Conservation (phyloP, 2,888 invertebrate species). For the Hedychridium roseum region DNA sequence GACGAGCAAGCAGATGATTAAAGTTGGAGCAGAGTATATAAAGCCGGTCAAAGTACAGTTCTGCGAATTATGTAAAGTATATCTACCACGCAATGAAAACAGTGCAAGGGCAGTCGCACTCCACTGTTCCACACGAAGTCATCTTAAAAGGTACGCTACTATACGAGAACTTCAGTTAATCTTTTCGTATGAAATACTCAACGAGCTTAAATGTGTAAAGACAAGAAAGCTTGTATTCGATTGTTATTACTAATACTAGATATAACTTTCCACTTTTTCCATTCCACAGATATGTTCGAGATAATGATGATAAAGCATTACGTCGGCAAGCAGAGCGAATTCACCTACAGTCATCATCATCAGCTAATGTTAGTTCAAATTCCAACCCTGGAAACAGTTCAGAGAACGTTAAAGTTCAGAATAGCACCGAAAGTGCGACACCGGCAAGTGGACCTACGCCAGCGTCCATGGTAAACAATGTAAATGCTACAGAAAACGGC, state of each 20-base stretch:
- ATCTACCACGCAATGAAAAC: conserved; percentile 72
- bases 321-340: conserved; percentile 77
- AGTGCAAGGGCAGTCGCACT: conserved; percentile 71
- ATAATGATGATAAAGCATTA: conserved; percentile 79
- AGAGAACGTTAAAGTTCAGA: conserved; percentile 34
- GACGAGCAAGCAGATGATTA: conserved; percentile 73
- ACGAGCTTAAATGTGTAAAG: too few relatives aligned
- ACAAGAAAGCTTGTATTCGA: too few relatives aligned
- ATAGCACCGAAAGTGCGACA: conserved; percentile 30
- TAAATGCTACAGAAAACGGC: conserved; percentile 19
- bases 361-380: conserved; percentile 36
- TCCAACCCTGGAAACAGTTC: conserved; percentile 33
- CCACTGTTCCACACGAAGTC: conserved; percentile 80
- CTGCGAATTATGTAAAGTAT: conserved; percentile 82
- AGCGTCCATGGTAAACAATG: conserved; percentile 10
- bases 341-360: conserved; percentile 57
- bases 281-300: conserved; percentile 71
- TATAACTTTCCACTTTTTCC: too few relatives aligned
- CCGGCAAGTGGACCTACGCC: conserved; percentile 24
- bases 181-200: too few relatives aligned
- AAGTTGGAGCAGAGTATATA: conserved; percentile 80
- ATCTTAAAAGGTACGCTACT: conserved; percentile 74
- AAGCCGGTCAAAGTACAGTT: conserved; percentile 81
- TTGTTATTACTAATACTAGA: too few relatives aligned
- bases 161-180: too few relatives aligned